These are phyloP conservation scores for Trachymyrmex septentrionalis DNA, from an alignment of 1,140 invertebrate species.

Conservation along the genomic window DNA sequence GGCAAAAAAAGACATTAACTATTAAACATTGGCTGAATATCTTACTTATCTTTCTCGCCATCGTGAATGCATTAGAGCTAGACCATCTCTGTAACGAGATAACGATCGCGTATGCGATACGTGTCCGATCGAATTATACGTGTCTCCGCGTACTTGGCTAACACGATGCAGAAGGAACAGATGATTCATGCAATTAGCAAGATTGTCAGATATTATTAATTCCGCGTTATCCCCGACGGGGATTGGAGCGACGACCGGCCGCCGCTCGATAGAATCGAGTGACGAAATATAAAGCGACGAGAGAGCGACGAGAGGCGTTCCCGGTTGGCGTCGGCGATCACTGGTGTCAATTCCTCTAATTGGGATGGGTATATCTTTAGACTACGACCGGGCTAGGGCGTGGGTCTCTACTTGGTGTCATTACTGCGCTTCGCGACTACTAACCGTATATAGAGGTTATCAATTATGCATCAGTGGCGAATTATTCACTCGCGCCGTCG, in stretches of 20 bases:
- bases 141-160: conserved; percentile 29
- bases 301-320: conserved; percentile 23
- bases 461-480: conserved; percentile 69
- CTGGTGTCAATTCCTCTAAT: conserved; percentile 69
- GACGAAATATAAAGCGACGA: conserved; percentile 62
- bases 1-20: not conserved
- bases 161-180: conserved; percentile 28
- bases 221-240: conserved; percentile 9
- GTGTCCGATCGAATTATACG: conserved; percentile 28
- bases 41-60: conserved; percentile 13
- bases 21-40: conserved; percentile 8
- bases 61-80: not conserved
- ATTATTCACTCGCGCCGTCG: conserved; percentile 72
- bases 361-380: conserved; percentile 67
- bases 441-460: conserved; percentile 66
- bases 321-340: conserved; percentile 24
- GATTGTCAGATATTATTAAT: conserved; percentile 67
- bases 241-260: conserved; percentile 55
- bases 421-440: conserved; percentile 52
- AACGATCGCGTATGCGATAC: conserved; percentile 19
- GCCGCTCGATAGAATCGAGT: conserved; percentile 49
- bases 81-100: conserved; percentile 19
- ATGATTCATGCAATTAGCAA: conserved; percentile 54
- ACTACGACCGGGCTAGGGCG: conserved; percentile 44
- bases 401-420: conserved; percentile 48